These are phyloP conservation scores for Gymnarchus niloticus DNA, from an alignment of 2,113 vertebrate genomes.

Conservation along the genomic window DNA sequence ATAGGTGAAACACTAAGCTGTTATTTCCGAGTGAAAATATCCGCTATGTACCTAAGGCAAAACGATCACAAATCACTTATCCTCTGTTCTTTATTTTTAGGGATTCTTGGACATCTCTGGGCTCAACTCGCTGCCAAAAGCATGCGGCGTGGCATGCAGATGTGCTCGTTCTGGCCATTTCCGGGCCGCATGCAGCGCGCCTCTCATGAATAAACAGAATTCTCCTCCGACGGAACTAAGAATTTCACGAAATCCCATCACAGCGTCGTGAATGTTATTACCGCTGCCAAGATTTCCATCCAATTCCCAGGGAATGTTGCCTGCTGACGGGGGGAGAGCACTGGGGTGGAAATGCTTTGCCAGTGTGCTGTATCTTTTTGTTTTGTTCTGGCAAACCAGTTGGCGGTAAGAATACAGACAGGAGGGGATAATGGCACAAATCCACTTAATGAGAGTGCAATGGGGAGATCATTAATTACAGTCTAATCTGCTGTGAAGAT, in stretches of 20 bases:
- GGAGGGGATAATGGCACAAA: slow-evolving; percentile 12
- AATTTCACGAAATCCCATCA: background rate
- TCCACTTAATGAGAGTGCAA: slow-evolving; percentile 34
- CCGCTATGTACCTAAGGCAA: background rate
- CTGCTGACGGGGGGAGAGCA: background rate
- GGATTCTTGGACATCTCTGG: background rate
- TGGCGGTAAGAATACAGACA: slow-evolving; percentile 15
- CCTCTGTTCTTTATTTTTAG: background rate
- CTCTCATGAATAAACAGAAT: background rate
- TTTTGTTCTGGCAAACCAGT: background rate
- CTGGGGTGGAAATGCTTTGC: background rate
- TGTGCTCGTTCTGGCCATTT: background rate
- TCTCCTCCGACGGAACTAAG: background rate
- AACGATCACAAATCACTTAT: background rate
- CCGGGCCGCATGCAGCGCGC: background rate
- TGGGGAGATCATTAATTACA: slow-evolving; percentile 37
- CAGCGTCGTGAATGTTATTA: background rate
- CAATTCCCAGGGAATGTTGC: background rate
- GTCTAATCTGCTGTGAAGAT: slow-evolving; percentile 34
- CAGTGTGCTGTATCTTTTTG: background rate
- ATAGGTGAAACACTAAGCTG: background rate
- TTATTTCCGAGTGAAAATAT: background rate
- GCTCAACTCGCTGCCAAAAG: too few species aligned
- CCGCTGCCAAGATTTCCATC: background rate
- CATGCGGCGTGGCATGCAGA: background rate